A percentile compares a stretch with the other conserved stretches of the same genome.
These are phyloP conservation scores for Reticulitermes lucifugus DNA, from an alignment of 2,888 invertebrate genomes.

Conservation along the genomic window DNA sequence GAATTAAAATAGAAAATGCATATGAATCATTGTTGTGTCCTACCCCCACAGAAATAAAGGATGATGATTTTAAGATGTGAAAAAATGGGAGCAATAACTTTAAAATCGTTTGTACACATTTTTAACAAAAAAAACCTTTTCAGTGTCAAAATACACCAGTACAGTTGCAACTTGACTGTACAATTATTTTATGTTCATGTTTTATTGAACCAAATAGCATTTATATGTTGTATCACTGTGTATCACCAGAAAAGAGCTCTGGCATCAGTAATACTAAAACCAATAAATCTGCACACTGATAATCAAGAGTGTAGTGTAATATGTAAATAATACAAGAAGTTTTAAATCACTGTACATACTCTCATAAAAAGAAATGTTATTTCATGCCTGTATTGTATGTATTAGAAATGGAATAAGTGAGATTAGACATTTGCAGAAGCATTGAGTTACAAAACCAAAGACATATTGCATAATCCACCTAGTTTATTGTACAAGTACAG, in stretches of 20 bases:
- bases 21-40: too few relatives aligned
- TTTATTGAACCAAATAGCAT: not conserved
- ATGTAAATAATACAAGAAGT: not conserved
- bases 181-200: not conserved
- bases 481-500: not conserved
- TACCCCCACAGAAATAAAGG: too few relatives aligned
- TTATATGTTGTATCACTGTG: not conserved
- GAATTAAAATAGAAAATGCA: too few relatives aligned
- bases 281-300: not conserved
- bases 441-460: not conserved
- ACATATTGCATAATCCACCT: not conserved
- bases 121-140: too few relatives aligned
- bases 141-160: not conserved
- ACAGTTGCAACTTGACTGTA: not conserved
- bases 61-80: too few relatives aligned
- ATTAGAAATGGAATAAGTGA: not conserved
- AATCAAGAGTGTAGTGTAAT: not conserved
- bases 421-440: not conserved
- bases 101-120: too few relatives aligned
- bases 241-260: not conserved
- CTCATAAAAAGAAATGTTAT: not conserved
- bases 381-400: not conserved
- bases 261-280: not conserved
- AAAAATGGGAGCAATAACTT: too few relatives aligned
- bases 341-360: not conserved